phyloP scores from a whole-genome alignment of 2,797 vertebrate genomes.

The Diplodus sargus region DNA sequence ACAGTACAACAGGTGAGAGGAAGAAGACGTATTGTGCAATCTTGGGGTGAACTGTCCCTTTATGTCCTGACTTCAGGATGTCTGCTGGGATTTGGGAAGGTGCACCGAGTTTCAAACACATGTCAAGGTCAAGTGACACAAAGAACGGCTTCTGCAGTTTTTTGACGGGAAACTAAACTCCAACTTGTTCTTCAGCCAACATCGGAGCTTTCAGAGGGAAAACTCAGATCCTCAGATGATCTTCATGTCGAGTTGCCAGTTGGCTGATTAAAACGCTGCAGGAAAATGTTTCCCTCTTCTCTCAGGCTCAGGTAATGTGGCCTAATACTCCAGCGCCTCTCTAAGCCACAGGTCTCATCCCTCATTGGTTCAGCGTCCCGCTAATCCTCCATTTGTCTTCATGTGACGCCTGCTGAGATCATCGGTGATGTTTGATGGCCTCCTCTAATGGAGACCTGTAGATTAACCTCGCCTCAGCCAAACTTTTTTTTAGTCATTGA shows the following conservation, averaged over 20 bases:
- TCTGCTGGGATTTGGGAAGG: too few relatives aligned
- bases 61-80: too few relatives aligned
- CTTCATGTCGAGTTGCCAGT: not conserved
- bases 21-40: too few relatives aligned
- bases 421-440: slow-evolving; percentile 19
- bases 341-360: not conserved
- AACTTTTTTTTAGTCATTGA: slow-evolving; percentile 32
- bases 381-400: slow-evolving; percentile 22
- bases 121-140: not conserved
- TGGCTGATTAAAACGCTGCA: slow-evolving; percentile 34
- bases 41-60: too few relatives aligned
- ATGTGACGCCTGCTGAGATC: slow-evolving; percentile 11
- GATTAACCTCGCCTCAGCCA: slow-evolving; percentile 12
- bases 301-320: slow-evolving; percentile 8
- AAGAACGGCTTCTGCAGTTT: not conserved
- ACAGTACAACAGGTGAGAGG: too few relatives aligned
- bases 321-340: slow-evolving; percentile 5
- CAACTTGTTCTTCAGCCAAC: not conserved
- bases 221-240: slow-evolving; percentile 4
- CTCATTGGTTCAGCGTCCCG: slow-evolving; percentile 25
- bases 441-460: slow-evolving; percentile 21
- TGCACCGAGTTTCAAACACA: too few relatives aligned
- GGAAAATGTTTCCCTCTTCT: slow-evolving; percentile 23
- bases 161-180: not conserved
- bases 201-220: not conserved